Percentiles rank a stretch among this genome's conserved stretches.
Conservation (phyloP, 2,888 invertebrate species). For the Hirtodrosophila confusa region DNA sequence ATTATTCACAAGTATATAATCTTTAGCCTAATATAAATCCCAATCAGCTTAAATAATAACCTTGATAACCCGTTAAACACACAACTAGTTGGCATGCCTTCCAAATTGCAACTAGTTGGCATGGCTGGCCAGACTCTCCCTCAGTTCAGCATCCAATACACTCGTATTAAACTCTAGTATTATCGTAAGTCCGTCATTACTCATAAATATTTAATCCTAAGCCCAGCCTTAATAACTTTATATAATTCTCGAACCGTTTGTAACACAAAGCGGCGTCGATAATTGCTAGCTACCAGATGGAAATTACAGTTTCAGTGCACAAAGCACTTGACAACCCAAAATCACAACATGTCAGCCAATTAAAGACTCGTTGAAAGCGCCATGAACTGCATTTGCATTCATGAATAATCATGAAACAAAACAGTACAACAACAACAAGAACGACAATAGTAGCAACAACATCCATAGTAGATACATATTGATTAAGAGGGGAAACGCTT, state of each 20-base stretch:
- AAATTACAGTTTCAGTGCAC: conserved; percentile 28
- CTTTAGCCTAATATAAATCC: too few relatives aligned
- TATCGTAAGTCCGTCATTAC: too few relatives aligned
- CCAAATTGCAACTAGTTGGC: conserved; percentile 17
- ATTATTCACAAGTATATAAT: too few relatives aligned
- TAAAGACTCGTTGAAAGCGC: conserved; percentile 65
- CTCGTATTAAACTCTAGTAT: too few relatives aligned
- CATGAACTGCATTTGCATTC: conserved; percentile 42
- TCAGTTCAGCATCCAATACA: too few relatives aligned
- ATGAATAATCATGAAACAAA: conserved; percentile 38
- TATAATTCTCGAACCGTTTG: conserved; percentile 3
- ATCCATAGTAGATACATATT: conserved; percentile 50
- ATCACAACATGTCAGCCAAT: conserved; percentile 78
- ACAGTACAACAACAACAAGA: conserved; percentile 14
- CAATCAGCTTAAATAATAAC: too few relatives aligned
- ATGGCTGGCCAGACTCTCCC: not conserved
- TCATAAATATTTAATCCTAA: too few relatives aligned
- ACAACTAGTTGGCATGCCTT: conserved; percentile 23
- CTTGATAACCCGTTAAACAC: too few relatives aligned
- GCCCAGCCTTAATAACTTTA: conserved; percentile 10
- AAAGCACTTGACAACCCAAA: conserved; percentile 62
- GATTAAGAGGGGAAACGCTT: conserved; percentile 46
- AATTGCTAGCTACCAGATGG: conserved; percentile 31
- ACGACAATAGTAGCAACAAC: conserved; percentile 20
- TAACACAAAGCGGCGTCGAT: conserved; percentile 18